Conservation (phyloP, 2,113 vertebrate genomes). For the Hippocampus guttulatus region DNA sequence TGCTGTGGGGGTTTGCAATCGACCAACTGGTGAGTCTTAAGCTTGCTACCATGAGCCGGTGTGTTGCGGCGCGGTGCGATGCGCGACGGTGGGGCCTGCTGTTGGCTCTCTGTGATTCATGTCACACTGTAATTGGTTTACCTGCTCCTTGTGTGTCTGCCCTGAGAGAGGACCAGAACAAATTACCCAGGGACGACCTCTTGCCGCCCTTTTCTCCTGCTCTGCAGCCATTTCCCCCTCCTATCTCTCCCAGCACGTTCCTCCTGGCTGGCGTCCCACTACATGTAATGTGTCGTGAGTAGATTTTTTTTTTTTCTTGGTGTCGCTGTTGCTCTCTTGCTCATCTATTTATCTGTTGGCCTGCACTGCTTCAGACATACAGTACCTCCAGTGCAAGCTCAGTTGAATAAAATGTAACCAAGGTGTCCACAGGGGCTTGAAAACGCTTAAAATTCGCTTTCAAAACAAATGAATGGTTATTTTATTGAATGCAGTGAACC, state of each 20-base stretch:
- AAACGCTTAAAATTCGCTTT: background rate
- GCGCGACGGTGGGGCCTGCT: constrained; percentile 17
- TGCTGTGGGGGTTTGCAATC: constrained; percentile 36
- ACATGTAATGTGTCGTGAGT: constrained; percentile 46
- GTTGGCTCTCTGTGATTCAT: constrained; percentile 70
- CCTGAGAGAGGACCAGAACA: constrained; percentile 69
- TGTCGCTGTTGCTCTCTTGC: constrained; percentile 4
- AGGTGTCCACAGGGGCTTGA: background rate
- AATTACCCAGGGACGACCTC: constrained; percentile 71
- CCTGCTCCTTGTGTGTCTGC: constrained; percentile 71
- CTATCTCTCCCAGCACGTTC: constrained; percentile 33
- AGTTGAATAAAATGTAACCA: background rate
- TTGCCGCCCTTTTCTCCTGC: constrained; percentile 39
- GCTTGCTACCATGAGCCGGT: constrained; percentile 30
- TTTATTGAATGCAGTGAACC: background rate
- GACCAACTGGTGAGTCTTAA: constrained; percentile 32
- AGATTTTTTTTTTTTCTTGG: background rate
- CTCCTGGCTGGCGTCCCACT: constrained; percentile 38
- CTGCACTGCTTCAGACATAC: constrained; percentile 17
- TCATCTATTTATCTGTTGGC: constrained; percentile 23
- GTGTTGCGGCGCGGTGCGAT: background rate
- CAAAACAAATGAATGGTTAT: background rate
- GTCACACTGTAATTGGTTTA: constrained; percentile 74
- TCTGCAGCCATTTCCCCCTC: constrained; percentile 35
- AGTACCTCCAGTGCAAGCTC: background rate